Evolutionary conservation across 2,797 vertebrate genomes (phyloP).

Genomic region (Malacoctenus gilli): DNA sequence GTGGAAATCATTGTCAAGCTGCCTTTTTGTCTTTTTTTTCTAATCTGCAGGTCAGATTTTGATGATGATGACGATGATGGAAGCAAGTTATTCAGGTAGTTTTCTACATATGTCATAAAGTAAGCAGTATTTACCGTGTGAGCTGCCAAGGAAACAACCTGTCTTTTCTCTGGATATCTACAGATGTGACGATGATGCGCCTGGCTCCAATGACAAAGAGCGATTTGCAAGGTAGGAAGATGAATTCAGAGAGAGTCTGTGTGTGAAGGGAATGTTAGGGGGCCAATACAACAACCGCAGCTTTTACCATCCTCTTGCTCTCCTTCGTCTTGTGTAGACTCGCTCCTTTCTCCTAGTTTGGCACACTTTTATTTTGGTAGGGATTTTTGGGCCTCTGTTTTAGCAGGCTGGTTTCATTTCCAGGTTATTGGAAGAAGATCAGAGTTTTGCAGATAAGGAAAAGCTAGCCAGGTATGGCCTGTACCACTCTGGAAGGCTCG

Average conservation of each 20-base stretch:
- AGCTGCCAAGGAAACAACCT: slow-evolving; percentile 3
- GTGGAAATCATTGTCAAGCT: slow-evolving; percentile 10
- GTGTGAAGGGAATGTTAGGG: slow-evolving; percentile 2
- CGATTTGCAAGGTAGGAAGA: slow-evolving; percentile 93
- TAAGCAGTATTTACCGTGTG: background rate
- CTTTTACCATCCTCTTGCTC: background rate
- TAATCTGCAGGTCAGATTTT: slow-evolving; percentile 87
- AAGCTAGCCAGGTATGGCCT: slow-evolving; percentile 91
- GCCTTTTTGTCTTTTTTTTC: slow-evolving; percentile 4
- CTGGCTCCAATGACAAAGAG: slow-evolving; percentile 90
- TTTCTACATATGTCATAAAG: background rate
- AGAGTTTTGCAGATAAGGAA: slow-evolving; percentile 93
- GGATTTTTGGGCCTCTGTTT: slow-evolving; percentile 68
- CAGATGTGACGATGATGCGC: slow-evolving; percentile 93
- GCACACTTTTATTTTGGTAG: slow-evolving; percentile 18
- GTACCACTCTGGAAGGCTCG: slow-evolving; percentile 77
- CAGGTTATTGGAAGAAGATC: slow-evolving; percentile 91
- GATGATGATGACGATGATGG: slow-evolving; percentile 90
- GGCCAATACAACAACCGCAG: slow-evolving; percentile 1
- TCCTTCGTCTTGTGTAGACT: slow-evolving; percentile 1
- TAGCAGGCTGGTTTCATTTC: slow-evolving; percentile 88
- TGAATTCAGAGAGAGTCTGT: slow-evolving; percentile 35
- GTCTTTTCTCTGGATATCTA: slow-evolving; percentile 26
- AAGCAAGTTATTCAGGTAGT: slow-evolving; percentile 93
- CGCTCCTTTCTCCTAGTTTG: background rate